A percentile compares a stretch with the other conserved stretches of the same genome.
These are phyloP conservation scores for Dexiosoma caninum DNA, from an alignment of 2,888 invertebrate genomes.

Conservation along the genomic window DNA sequence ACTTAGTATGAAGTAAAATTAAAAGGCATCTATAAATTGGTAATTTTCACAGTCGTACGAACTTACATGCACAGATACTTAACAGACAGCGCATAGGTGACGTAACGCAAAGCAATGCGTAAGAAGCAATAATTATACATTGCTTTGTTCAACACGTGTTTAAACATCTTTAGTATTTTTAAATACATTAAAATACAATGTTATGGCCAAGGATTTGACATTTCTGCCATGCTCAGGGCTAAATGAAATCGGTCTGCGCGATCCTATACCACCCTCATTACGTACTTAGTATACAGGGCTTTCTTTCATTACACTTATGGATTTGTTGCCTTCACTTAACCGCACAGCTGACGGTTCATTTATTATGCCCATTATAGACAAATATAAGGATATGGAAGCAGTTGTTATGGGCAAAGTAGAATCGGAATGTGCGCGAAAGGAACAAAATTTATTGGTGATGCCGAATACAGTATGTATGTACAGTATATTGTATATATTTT, in stretches of 20 bases:
- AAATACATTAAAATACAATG: constrained; percentile 97
- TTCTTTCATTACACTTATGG: constrained; percentile 97
- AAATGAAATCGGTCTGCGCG: constrained; percentile 95
- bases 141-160: too few relatives aligned
- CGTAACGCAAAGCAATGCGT: too few relatives aligned
- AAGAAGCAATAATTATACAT: too few relatives aligned
- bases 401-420: constrained; percentile 99
- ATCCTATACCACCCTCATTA: constrained; percentile 84
- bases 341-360: constrained; percentile 96
- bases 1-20: too few relatives aligned
- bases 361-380: constrained; percentile 98
- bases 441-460: constrained; percentile 95
- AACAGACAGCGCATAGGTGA: too few relatives aligned
- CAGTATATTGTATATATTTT: not conserved
- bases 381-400: constrained; percentile 99
- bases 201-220: constrained; percentile 95
- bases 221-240: constrained; percentile 99
- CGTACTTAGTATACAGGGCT: constrained; percentile 96
- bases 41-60: too few relatives aligned
- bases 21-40: too few relatives aligned
- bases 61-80: too few relatives aligned
- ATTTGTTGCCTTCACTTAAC: constrained; percentile 92
- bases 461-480: constrained; percentile 92
- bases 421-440: constrained; percentile 94
- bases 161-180: too few relatives aligned